phyloP scores from a whole-genome alignment of 2,113 vertebrate genomes.

The Centropus unirufus region DNA sequence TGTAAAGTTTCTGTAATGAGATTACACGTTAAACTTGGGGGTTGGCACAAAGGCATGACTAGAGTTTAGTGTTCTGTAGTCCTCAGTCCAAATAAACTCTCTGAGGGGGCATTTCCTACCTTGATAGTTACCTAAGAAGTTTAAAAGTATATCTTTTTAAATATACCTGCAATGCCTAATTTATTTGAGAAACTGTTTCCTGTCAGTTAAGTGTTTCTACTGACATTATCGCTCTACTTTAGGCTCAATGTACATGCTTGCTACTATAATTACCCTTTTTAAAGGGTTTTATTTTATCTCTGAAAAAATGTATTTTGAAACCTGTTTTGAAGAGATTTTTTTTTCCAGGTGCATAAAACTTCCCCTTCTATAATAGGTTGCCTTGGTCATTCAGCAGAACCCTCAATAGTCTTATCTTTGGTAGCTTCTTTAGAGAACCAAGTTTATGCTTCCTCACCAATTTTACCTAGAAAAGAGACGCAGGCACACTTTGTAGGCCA shows the following conservation, averaged over 20 bases:
- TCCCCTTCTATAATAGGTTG: neutral
- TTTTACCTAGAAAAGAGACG: neutral
- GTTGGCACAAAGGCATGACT: constrained; percentile 30
- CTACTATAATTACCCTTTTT: neutral
- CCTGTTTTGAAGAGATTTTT: neutral
- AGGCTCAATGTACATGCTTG: neutral
- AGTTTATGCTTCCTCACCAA: neutral
- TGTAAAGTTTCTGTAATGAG: constrained; percentile 48
- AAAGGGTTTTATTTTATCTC: neutral
- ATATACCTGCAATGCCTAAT: neutral
- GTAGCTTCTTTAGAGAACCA: neutral
- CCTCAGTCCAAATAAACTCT: constrained; percentile 8
- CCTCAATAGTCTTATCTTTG: neutral
- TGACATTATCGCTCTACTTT: neutral
- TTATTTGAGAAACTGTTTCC: neutral
- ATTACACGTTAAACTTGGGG: constrained; percentile 38
- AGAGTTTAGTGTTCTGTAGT: constrained; percentile 32
- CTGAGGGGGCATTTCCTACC: constrained; percentile 12
- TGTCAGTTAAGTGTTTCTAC: neutral
- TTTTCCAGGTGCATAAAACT: neutral
- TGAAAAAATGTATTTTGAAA: neutral
- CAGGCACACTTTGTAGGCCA: neutral
- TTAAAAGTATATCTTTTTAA: neutral
- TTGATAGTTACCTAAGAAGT: constrained; percentile 25
- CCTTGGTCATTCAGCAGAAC: neutral